Percentiles rank a stretch among this genome's conserved stretches.
phyloP scores from a whole-genome alignment of 2,888 invertebrate genomes.

The Lycia hirtaria region DNA sequence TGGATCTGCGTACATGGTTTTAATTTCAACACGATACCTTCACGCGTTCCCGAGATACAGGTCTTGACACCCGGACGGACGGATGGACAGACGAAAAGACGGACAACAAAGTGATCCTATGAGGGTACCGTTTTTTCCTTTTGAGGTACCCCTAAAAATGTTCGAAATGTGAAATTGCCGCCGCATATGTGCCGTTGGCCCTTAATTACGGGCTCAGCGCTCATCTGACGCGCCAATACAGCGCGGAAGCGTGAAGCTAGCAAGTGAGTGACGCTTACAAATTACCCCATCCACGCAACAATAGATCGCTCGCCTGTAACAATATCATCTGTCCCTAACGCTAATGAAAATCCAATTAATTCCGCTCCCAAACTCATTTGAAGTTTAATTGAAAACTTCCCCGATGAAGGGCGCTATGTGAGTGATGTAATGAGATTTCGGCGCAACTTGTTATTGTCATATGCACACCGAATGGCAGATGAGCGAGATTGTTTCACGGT shows the following conservation, averaged over 20 bases:
- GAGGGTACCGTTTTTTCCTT: no score
- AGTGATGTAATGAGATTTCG: constrained; percentile 81
- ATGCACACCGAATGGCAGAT: constrained; percentile 77
- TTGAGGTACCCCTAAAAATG: no score
- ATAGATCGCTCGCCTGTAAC: constrained; percentile 73
- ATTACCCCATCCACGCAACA: constrained; percentile 57
- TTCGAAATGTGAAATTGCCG: no score
- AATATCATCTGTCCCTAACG: constrained; percentile 82
- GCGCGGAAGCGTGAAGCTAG: constrained; percentile 62
- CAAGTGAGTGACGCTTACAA: constrained; percentile 76
- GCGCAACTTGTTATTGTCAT: constrained; percentile 77
- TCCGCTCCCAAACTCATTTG: constrained; percentile 81
- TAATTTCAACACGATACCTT: no score
- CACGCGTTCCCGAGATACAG: no score
- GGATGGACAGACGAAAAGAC: no score
- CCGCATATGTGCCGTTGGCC: no score
- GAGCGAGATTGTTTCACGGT: constrained; percentile 69
- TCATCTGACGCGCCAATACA: constrained; percentile 36
- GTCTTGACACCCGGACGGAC: no score
- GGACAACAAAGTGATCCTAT: no score
- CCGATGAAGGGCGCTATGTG: constrained; percentile 67
- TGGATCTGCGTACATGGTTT: no score
- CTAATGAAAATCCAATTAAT: constrained; percentile 85
- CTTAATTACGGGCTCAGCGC: constrained; percentile 28
- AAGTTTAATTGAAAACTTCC: constrained; percentile 84